Evolutionary conservation across 2,113 vertebrate species (phyloP).

Genomic region (Burhinus bistriatus): DNA sequence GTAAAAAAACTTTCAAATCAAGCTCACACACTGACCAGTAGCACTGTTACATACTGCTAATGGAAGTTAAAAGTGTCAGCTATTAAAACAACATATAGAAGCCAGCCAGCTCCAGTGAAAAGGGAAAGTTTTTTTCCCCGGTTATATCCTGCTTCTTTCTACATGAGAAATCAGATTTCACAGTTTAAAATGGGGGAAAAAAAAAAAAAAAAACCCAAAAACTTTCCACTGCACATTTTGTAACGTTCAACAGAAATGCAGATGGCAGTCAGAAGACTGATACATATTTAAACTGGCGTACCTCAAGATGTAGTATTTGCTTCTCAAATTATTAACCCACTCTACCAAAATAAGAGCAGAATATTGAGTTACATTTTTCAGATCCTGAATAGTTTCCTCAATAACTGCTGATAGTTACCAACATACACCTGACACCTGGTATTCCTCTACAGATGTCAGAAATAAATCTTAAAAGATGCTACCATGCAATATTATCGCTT

Average conservation of each 20-base stretch:
- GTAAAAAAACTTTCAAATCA: neutral
- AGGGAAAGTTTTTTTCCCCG: neutral
- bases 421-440: neutral
- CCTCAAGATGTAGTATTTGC: neutral
- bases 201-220: neutral
- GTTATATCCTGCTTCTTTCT: neutral
- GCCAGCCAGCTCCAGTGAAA: neutral
- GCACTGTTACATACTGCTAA: neutral
- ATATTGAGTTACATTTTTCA: neutral
- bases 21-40: neutral
- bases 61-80: neutral
- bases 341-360: neutral
- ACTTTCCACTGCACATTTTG: neutral
- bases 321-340: neutral
- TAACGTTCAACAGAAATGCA: neutral
- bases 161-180: neutral
- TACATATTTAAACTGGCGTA: neutral
- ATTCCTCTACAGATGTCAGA: neutral
- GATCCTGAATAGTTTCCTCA: neutral
- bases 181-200: neutral
- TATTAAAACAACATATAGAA: neutral
- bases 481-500: neutral
- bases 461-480: neutral
- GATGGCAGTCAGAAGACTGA: neutral
- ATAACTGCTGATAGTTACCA: neutral